Percentiles rank a stretch among this genome's conserved stretches.
phyloP scores from a whole-genome alignment of 2,797 vertebrate species.

The Chaetophractus vellerosus region DNA sequence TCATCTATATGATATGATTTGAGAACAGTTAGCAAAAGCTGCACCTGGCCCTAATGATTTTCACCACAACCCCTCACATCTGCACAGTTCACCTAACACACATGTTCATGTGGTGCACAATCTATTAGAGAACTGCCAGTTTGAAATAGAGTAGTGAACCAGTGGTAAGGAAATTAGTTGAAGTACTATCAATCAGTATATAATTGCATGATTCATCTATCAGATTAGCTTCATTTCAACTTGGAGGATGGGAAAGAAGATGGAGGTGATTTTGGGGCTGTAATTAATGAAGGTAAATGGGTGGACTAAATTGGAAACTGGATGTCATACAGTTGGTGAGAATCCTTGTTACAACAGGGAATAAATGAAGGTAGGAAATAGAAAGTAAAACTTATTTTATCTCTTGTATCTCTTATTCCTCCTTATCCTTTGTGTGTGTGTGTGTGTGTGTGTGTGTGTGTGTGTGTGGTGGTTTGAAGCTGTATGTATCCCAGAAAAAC shows the following conservation, averaged over 20 bases:
- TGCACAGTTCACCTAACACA: neutral
- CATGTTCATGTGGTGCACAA: neutral
- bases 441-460: neutral
- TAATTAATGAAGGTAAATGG: neutral
- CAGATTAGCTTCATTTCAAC: neutral
- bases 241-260: neutral
- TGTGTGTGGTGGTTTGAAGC: too few species aligned
- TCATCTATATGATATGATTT: neutral
- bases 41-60: neutral
- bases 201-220: neutral
- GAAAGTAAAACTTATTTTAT: neutral
- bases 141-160: too few species aligned
- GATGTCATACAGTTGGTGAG: neutral
- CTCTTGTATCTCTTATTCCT: neutral
- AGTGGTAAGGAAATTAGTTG: neutral
- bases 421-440: neutral
- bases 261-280: neutral
- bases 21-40: neutral
- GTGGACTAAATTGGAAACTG: neutral
- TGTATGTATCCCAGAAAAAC: too few species aligned
- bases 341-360: neutral
- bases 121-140: too few species aligned
- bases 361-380: neutral
- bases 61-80: neutral
- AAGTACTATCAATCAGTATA: neutral